Evolutionary conservation across 2,113 vertebrate species (phyloP).

Genomic region (Sorex fumeus): DNA sequence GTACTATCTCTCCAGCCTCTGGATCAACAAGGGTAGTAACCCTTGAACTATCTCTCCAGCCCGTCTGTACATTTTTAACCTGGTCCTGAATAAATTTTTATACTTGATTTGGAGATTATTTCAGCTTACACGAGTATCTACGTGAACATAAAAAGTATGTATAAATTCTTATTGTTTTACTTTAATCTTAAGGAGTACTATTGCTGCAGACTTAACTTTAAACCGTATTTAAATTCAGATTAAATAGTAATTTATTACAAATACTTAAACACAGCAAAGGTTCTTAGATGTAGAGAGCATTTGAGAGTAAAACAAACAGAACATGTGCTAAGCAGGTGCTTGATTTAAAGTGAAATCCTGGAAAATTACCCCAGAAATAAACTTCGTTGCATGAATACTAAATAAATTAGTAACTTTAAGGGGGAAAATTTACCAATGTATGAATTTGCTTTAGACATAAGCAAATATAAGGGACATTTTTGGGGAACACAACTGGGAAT

Average conservation of each 20-base stretch:
- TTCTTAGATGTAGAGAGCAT: slow-evolving; percentile 33
- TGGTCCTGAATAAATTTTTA: slow-evolving; percentile 6
- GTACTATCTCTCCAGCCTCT: too few species aligned
- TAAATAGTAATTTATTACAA: slow-evolving; percentile 7
- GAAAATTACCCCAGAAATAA: slow-evolving; percentile 24
- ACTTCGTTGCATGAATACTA: slow-evolving; percentile 44
- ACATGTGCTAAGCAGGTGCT: not conserved
- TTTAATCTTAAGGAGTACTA: slow-evolving; percentile 59
- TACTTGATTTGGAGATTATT: slow-evolving; percentile 9
- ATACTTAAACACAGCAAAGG: slow-evolving; percentile 3
- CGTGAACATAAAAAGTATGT: not conserved
- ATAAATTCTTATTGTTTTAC: slow-evolving; percentile 34
- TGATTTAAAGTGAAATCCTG: not conserved
- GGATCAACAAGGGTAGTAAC: too few species aligned
- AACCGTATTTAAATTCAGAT: slow-evolving; percentile 48
- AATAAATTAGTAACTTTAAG: not conserved
- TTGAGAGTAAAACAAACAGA: slow-evolving; percentile 50
- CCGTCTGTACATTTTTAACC: slow-evolving; percentile 41
- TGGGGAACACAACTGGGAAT: too few species aligned
- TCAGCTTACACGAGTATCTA: slow-evolving; percentile 55
- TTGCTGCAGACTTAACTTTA: slow-evolving; percentile 47
- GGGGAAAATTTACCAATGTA: too few species aligned
- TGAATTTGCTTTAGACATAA: too few species aligned
- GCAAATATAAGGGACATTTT: too few species aligned
- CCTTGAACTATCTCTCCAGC: too few species aligned